A percentile compares a stretch with the other conserved stretches of the same genome.
phyloP scores from a whole-genome alignment of 2,888 invertebrate species.

The Drosophila ezoana region DNA sequence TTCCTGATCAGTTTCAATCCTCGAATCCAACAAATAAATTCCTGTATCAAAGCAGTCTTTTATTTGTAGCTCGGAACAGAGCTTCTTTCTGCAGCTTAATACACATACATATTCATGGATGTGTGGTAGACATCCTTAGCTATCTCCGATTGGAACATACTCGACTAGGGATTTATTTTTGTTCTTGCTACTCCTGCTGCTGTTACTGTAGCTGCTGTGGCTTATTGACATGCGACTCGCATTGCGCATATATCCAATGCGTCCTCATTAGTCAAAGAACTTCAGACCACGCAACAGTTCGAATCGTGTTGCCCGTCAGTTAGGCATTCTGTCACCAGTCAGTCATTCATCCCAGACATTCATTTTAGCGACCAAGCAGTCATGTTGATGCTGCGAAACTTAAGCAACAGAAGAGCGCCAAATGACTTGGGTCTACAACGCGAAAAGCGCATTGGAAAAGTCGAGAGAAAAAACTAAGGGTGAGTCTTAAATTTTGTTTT shows the following conservation, averaged over 20 bases:
- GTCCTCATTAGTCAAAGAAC: constrained; percentile 57
- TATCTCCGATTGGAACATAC: constrained; percentile 3
- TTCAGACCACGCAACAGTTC: constrained; percentile 8
- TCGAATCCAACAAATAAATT: no score
- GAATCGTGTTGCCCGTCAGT: constrained; percentile 39
- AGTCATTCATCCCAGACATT: constrained; percentile 36
- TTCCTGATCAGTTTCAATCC: no score
- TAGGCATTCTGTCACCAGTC: constrained; percentile 35
- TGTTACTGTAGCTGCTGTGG: constrained; percentile 6
- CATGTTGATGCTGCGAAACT: no score
- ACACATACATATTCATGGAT: constrained; percentile 2
- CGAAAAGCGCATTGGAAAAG: no score
- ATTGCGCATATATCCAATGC: constrained; percentile 42
- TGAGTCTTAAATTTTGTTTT: no score
- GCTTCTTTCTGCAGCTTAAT: neutral
- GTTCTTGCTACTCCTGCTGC: constrained; percentile 6
- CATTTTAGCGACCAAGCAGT: constrained; percentile 10
- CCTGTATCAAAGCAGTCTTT: no score
- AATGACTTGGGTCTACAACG: no score
- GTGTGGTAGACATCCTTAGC: neutral
- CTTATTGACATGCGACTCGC: constrained; percentile 36
- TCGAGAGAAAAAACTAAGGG: no score
- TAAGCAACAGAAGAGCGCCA: no score
- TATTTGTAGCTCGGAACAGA: neutral
- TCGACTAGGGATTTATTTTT: constrained; percentile 1